phyloP scores from a whole-genome alignment of 2,797 vertebrate genomes.

The Poecilia picta region DNA sequence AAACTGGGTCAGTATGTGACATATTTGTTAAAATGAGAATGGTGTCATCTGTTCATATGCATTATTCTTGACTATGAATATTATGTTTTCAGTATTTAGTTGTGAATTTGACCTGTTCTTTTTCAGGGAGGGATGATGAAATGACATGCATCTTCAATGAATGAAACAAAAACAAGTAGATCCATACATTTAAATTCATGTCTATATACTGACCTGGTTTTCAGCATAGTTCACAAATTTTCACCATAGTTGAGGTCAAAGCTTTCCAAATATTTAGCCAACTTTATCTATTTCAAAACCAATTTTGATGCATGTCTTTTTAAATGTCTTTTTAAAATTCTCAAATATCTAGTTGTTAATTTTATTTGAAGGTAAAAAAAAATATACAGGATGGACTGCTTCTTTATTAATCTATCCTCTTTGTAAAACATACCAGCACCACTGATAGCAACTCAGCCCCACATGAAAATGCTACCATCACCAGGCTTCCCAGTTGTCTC shows the following conservation, averaged over 20 bases:
- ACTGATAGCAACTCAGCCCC: too few relatives aligned
- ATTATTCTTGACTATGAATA: neutral
- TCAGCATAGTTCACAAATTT: neutral
- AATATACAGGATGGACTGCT: neutral
- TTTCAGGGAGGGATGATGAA: neutral
- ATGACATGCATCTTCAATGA: neutral
- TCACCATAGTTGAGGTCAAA: neutral
- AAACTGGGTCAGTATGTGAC: slow-evolving; percentile 1
- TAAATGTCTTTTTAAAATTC: neutral
- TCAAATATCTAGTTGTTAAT: neutral
- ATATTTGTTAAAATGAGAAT: neutral
- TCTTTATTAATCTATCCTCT: neutral
- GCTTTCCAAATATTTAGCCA: neutral
- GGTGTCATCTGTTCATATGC: neutral
- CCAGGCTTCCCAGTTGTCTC: neutral
- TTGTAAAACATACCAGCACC: neutral
- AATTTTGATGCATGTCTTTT: neutral
- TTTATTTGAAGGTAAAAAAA: neutral
- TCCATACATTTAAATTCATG: neutral
- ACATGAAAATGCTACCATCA: neutral
- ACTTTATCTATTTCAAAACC: neutral
- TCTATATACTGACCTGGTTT: neutral
- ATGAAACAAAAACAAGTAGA: neutral
- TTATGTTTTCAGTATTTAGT: neutral
- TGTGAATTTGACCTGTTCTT: neutral